phyloP scores from a whole-genome alignment of 1,140 invertebrate species.

The Bicyclus anynana region DNA sequence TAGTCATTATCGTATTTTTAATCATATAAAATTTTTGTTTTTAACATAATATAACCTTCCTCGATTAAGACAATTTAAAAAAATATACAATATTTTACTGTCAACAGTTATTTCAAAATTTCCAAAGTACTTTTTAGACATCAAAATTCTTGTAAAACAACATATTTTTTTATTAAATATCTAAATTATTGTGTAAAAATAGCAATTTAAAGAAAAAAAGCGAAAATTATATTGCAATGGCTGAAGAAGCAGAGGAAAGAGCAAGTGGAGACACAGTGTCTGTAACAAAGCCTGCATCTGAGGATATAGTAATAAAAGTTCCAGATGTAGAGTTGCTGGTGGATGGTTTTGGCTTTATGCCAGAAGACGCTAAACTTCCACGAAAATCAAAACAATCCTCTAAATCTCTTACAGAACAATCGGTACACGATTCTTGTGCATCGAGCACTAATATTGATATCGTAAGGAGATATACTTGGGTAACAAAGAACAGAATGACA shows the following conservation, averaged over 20 bases:
- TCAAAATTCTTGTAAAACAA: conserved; percentile 8
- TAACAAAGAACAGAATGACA: conserved; percentile 80
- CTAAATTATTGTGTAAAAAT: conserved; percentile 25
- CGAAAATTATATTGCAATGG: conserved; percentile 44
- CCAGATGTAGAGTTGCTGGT: conserved; percentile 60
- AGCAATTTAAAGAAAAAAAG: conserved; percentile 12
- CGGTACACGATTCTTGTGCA: conserved; percentile 42
- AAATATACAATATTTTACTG: no score
- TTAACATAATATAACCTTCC: no score
- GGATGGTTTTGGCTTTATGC: conserved; percentile 69
- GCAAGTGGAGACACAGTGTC: conserved; percentile 42
- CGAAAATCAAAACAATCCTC: conserved; percentile 18
- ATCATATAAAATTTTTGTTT: no score
- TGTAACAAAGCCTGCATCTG: conserved; percentile 30
- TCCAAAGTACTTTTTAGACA: neutral
- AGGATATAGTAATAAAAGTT: conserved; percentile 29
- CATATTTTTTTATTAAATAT: conserved; percentile 23
- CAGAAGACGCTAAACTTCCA: conserved; percentile 25
- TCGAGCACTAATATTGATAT: conserved; percentile 64
- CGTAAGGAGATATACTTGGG: conserved; percentile 80
- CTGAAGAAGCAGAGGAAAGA: conserved; percentile 42
- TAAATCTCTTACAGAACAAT: conserved; percentile 30
- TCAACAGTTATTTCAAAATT: no score
- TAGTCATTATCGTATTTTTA: no score
- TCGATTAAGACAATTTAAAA: neutral